A percentile compares a stretch with the other conserved stretches of the same genome.
Conservation (phyloP, 2,113 vertebrate species). For the Bagarius yarrelli region DNA sequence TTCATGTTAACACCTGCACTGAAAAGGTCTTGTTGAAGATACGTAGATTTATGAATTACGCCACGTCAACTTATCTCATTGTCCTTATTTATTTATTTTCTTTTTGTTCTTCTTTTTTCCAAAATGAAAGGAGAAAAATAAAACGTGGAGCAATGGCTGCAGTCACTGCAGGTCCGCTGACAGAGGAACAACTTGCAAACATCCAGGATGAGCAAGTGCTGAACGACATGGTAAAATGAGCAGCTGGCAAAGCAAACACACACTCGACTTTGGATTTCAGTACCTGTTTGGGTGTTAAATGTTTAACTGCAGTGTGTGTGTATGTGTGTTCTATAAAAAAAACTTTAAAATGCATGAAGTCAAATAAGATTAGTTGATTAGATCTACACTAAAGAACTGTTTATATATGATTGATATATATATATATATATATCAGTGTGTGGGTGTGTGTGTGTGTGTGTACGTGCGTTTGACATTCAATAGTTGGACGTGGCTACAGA, state of each 20-base stretch:
- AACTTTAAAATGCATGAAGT: not conserved
- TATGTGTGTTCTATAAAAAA: not conserved
- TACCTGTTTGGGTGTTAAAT: slow-evolving; percentile 35
- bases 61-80: not conserved
- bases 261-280: slow-evolving; percentile 16
- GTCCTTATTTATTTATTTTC: not conserved
- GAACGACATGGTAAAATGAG: slow-evolving; percentile 86
- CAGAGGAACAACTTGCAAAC: slow-evolving; percentile 71
- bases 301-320: slow-evolving; percentile 10
- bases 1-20: not conserved
- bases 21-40: not conserved
- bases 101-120: not conserved
- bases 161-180: slow-evolving; percentile 59
- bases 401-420: not conserved
- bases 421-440: not conserved
- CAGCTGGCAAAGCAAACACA: slow-evolving; percentile 10
- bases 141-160: slow-evolving; percentile 14
- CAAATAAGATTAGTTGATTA: not conserved
- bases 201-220: slow-evolving; percentile 89
- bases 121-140: slow-evolving; percentile 4
- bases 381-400: not conserved
- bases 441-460: slow-evolving; percentile 13
- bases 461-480: slow-evolving; percentile 17
- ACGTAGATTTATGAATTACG: not conserved
- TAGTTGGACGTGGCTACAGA: slow-evolving; percentile 83